Base-by-base conservation (phyloP, 2,113 vertebrate genomes). In the Leucoraja erinaceus region DNA sequence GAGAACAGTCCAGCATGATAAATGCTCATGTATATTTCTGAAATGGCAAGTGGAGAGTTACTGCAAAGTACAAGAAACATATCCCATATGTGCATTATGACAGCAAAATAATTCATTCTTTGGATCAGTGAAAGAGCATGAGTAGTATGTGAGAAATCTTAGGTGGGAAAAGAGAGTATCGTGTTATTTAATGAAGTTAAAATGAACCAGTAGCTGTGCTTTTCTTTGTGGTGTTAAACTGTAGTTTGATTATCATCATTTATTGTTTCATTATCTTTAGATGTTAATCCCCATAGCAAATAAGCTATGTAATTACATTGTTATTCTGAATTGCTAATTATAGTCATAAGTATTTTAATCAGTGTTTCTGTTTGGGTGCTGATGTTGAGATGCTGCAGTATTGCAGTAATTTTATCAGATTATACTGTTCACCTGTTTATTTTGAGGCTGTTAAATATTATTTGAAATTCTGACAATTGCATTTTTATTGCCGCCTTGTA, bases 401-500 rank as follows among this genome's bases (percentile, higher is more conserved):
- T 79, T 92, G 93, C 93, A 8, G 0, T 68, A 66, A 54, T 93
- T 25, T 94, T 28, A 94, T 14, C 93, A 38, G 61, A 90, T 47
- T 18, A 93, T 86, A 22, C 0, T 93, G 0, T 93, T 93, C 81
- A 86, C 90, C 38, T 33, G 5, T 74, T 0, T 90, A 12, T 90
- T 94, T n/a, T 3, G 54, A 2, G 0, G 70, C 5, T 61, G 25
- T 7, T 31, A 5, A 68, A 93, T 0, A 8, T 93, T 14, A 93
- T 22, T 47, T 70, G 93, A 56, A 93, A 94, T 22, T 77, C 78
- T 94, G 90, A 0, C 68, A 91, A 93, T 90, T 92, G 54, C 16
- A 61, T 78, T 33, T 77, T 47, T 38, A 91, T 72, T 0, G 93
- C 93, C 78, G 94, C 0, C 93, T 94, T 28, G 18, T 96, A 99